Evolutionary conservation across 2,888 invertebrate genomes (phyloP), one percentile per base, ranked within the genome.

Genomic region (Chydorus sphaericus): DNA sequence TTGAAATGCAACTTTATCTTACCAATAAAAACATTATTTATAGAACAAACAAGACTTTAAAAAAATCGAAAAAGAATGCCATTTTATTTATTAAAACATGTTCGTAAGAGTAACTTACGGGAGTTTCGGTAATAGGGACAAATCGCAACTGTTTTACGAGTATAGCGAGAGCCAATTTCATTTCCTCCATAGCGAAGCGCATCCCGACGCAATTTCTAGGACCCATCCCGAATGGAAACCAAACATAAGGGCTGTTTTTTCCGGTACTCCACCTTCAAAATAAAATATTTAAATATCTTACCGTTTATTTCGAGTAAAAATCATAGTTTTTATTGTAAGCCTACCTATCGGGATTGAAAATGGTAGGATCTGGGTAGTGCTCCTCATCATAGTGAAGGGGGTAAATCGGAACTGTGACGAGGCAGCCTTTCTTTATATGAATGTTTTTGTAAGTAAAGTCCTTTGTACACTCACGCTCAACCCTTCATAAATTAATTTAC

Each of bases 231-330:
- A 48, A 48, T n/a, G 48, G 48, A n/a, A 20, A n/a, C 11, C 14
- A 5, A n/a, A 48, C 5, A 4, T 48, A 48, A 4, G 48, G 5
- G 14, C 16, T 16, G 14, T 14, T 20, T n/a, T n/a, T 20, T 11
- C 68, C 66, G 60, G 74, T 76, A 62, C 78, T 78, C 60, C 77
- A n/a, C n/a, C n/a, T n/a, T n/a, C n/a, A n/a, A n/a, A n/a, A n/a
- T n/a, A n/a, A n/a, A n/a, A n/a, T n/a, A n/a, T n/a, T n/a, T n/a
- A n/a, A n/a, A n/a, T n/a, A n/a, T n/a, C n/a, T n/a, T n/a, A n/a
- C n/a, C n/a, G n/a, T n/a, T n/a, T n/a, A n/a, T n/a, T n/a, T n/a
- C n/a, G n/a, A n/a, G n/a, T n/a, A n/a, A n/a, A n/a, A n/a, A n/a
- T n/a, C n/a, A n/a, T n/a, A n/a, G n/a, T n/a, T n/a, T n/a, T n/a